Percentiles rank a stretch among this genome's conserved stretches.
These are phyloP conservation scores for Papilio dardanus DNA, from an alignment of 1,140 invertebrate species.

Conservation along the genomic window DNA sequence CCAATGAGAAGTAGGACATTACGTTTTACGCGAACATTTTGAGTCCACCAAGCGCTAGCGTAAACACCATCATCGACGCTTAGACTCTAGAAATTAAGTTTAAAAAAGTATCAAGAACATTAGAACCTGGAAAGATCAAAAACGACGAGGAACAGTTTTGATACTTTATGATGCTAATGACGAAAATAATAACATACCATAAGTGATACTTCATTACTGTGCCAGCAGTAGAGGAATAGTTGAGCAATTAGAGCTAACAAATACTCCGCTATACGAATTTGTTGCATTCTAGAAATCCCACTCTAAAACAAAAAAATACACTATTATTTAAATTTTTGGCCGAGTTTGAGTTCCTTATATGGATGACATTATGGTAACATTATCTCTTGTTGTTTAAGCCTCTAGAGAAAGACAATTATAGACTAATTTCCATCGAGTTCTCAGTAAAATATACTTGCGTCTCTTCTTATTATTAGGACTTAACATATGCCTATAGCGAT, in stretches of 20 bases:
- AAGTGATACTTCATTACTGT: conserved; percentile 60
- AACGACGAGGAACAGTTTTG: too few relatives aligned
- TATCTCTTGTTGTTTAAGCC: too few relatives aligned
- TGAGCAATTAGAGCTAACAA: conserved; percentile 63
- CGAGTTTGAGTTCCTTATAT: too few relatives aligned
- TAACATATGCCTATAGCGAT: too few relatives aligned
- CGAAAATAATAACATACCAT: conserved; percentile 47
- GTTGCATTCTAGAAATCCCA: conserved; percentile 60
- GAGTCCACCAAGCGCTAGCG: conserved; percentile 61
- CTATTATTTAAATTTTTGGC: too few relatives aligned
- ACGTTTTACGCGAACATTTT: conserved; percentile 46
- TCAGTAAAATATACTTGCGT: too few relatives aligned
- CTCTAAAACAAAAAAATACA: conserved; percentile 50
- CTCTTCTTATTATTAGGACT: too few relatives aligned
- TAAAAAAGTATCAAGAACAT: neutral
- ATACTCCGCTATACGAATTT: conserved; percentile 69
- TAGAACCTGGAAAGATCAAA: too few relatives aligned
- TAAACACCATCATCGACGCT: conserved; percentile 60
- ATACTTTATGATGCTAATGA: too few relatives aligned
- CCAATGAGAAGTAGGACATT: conserved; percentile 55
- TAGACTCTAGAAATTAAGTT: conserved; percentile 51
- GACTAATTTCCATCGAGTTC: too few relatives aligned
- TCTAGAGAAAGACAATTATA: too few relatives aligned
- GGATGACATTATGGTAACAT: too few relatives aligned
- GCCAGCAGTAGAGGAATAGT: conserved; percentile 73